A percentile compares a stretch with the other conserved stretches of the same genome.
Conservation (phyloP, 2,888 invertebrate species). For the Lasioglossum marginatum region DNA sequence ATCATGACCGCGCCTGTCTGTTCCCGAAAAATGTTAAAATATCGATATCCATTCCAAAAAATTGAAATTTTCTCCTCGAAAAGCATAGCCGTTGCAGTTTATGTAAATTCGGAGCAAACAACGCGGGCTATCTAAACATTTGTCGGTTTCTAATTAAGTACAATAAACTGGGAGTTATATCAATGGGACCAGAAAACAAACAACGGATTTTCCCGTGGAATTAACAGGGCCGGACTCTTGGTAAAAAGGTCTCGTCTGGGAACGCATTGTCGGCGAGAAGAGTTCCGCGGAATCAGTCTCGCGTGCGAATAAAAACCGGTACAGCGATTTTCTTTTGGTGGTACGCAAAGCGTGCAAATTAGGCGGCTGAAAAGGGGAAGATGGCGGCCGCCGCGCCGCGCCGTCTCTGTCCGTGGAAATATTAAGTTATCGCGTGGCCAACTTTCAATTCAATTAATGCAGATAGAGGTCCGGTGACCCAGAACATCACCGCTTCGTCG, state of each 20-base stretch:
- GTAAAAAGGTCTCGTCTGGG: conserved; percentile 2
- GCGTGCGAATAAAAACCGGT: conserved; percentile 6
- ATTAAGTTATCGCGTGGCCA: conserved; percentile 55
- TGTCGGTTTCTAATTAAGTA: conserved; percentile 1
- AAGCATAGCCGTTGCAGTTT: not conserved
- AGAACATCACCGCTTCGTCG: conserved; percentile 43
- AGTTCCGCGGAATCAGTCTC: conserved; percentile 14
- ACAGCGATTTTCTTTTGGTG: conserved; percentile 41
- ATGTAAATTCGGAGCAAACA: not conserved
- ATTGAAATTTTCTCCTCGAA: not conserved
- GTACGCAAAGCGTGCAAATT: conserved; percentile 57
- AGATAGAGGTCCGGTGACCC: conserved; percentile 52
- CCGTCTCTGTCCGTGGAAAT: conserved; percentile 35
- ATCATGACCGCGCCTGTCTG: no score
- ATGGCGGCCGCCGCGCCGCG: conserved; percentile 6
- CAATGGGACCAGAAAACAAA: not conserved
- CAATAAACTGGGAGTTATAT: not conserved
- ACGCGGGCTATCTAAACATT: not conserved
- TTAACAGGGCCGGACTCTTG: not conserved
- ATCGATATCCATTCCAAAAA: not conserved
- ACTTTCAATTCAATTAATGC: conserved; percentile 57
- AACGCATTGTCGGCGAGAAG: conserved; percentile 34
- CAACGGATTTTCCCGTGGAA: not conserved
- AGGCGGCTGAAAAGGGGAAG: conserved; percentile 27
- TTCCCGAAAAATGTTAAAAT: not conserved